phyloP scores from a whole-genome alignment of 37 sponge, comb jelly and placozoan species.

The Beroe forskalii region DNA sequence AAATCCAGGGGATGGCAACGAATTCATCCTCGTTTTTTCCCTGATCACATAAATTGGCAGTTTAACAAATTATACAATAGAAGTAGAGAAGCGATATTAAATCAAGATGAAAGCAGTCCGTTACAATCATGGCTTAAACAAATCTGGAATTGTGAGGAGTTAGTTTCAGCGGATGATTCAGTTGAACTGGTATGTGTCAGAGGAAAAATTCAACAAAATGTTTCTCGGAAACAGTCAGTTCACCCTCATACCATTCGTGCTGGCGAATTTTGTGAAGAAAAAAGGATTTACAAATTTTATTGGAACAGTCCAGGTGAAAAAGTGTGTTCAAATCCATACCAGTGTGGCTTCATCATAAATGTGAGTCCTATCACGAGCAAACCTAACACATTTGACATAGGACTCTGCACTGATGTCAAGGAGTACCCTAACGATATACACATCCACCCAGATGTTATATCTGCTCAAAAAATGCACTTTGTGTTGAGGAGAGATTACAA shows the following conservation, averaged over 20 bases:
- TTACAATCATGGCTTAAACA: neutral
- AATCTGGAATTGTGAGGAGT: neutral
- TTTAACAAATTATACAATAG: neutral
- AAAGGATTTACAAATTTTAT: constrained; percentile 1
- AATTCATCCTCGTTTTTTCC: neutral
- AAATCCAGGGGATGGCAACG: neutral
- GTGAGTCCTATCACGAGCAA: neutral
- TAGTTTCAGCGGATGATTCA: neutral
- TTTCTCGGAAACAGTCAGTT: neutral
- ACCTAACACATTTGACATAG: neutral
- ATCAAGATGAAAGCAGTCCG: neutral
- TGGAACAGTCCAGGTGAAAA: neutral
- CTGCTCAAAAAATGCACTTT: constrained; percentile 32
- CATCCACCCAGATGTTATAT: neutral
- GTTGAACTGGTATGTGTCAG: neutral
- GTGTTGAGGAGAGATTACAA: constrained; percentile 12
- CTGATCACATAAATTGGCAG: neutral
- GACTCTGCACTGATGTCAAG: neutral
- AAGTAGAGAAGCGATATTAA: neutral
- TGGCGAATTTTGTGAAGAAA: neutral
- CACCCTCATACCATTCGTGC: neutral
- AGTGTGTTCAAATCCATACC: neutral
- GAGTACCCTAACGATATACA: neutral
- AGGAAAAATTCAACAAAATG: neutral
- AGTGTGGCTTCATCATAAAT: constrained; percentile 16